These are phyloP conservation scores for Esox masquinongy DNA, from an alignment of 2,797 vertebrate species.

Conservation along the genomic window DNA sequence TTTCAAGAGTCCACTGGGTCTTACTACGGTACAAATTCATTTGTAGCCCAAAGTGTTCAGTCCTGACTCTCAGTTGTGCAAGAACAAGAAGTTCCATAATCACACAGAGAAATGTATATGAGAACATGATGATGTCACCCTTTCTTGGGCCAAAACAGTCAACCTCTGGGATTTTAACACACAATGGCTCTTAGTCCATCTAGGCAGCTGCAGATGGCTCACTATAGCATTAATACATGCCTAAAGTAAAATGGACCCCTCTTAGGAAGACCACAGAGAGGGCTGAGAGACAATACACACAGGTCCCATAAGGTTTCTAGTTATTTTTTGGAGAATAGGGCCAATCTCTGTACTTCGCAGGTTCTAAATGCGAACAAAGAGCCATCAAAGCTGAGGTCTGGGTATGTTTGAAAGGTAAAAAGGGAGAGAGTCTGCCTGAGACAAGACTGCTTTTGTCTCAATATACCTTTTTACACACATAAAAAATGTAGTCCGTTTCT, in stretches of 20 bases:
- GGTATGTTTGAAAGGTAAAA: conserved; percentile 48
- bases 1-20: too few species aligned
- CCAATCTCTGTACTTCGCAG: conserved; percentile 9
- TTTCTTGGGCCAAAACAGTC: too few species aligned
- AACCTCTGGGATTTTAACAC: conserved; percentile 2
- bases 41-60: too few species aligned
- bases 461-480: conserved; percentile 52
- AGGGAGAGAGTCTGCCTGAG: conserved; percentile 13
- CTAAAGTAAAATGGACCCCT: background rate
- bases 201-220: background rate
- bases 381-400: conserved; percentile 37
- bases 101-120: too few species aligned
- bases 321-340: background rate
- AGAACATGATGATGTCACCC: too few species aligned
- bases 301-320: background rate
- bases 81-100: too few species aligned
- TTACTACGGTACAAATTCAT: too few species aligned
- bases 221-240: background rate
- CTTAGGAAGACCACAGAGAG: background rate
- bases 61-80: too few species aligned
- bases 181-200: background rate
- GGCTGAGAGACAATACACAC: background rate
- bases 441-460: conserved; percentile 58
- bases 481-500: conserved; percentile 66
- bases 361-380: conserved; percentile 32